These are phyloP conservation scores for Lomographa bimaculata DNA, from an alignment of 2,888 invertebrate genomes.

Conservation along the genomic window DNA sequence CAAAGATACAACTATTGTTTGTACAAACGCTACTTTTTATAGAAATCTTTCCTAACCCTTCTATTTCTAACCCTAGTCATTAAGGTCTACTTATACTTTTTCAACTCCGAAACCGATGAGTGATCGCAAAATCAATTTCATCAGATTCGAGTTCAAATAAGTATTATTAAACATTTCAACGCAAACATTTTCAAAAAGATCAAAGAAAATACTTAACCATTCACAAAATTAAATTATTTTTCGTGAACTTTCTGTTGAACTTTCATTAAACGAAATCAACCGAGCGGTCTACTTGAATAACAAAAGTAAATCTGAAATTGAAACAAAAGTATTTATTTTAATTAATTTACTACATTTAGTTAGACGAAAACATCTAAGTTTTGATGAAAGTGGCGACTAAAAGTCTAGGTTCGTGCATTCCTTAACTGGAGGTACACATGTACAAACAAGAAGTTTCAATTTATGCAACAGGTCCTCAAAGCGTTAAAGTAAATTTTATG, in stretches of 20 bases:
- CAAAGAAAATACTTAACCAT: slow-evolving; percentile 10
- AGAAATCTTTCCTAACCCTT: too few relatives aligned
- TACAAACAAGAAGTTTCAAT: slow-evolving; percentile 3
- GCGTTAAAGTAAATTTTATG: too few relatives aligned
- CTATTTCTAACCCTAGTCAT: too few relatives aligned
- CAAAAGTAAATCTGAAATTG: slow-evolving; percentile 2
- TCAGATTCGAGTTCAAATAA: slow-evolving; percentile 4
- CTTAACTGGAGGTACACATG: too few relatives aligned
- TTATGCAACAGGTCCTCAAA: slow-evolving; percentile 15
- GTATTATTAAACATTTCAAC: slow-evolving; percentile 10
- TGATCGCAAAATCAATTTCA: slow-evolving; percentile 9
- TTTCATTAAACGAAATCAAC: neutral
- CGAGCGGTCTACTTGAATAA: neutral
- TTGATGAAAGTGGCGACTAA: too few relatives aligned
- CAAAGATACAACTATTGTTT: too few relatives aligned
- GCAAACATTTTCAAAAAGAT: slow-evolving; percentile 8
- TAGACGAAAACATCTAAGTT: too few relatives aligned
- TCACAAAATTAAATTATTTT: slow-evolving; percentile 12
- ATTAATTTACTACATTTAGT: slow-evolving; percentile 1
- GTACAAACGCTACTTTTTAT: too few relatives aligned
- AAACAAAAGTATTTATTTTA: slow-evolving; percentile 5
- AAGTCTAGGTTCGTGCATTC: too few relatives aligned
- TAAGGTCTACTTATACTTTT: too few relatives aligned
- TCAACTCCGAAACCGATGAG: slow-evolving; percentile 1
- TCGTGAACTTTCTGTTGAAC: slow-evolving; percentile 2